A percentile compares a stretch with the other conserved stretches of the same genome.
Conservation (phyloP, 2,888 invertebrate genomes). For the Orgyia antiqua region DNA sequence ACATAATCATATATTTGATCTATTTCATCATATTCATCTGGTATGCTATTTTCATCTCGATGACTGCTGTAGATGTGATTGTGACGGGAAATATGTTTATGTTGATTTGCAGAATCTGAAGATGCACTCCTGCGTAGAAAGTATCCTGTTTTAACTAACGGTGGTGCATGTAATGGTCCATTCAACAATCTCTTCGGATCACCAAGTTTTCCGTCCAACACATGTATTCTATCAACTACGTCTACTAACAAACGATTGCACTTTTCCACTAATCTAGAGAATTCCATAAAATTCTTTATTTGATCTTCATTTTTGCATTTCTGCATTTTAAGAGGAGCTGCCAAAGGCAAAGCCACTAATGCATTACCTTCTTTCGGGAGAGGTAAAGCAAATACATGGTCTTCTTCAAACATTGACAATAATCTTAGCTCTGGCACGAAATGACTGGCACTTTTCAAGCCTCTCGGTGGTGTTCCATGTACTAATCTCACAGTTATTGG, state of each 20-base stretch:
- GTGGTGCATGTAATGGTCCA: slow-evolving; percentile 60
- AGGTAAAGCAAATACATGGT: slow-evolving; percentile 90
- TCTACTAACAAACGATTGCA: slow-evolving; percentile 85
- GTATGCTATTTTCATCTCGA: slow-evolving; percentile 81
- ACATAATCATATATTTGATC: slow-evolving; percentile 98
- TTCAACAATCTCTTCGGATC: slow-evolving; percentile 76
- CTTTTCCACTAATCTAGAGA: slow-evolving; percentile 87
- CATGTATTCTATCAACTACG: slow-evolving; percentile 89
- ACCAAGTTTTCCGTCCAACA: slow-evolving; percentile 88
- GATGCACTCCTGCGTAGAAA: slow-evolving; percentile 87
- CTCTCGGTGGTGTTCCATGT: slow-evolving; percentile 92
- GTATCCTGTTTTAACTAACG: slow-evolving; percentile 80
- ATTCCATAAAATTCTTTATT: slow-evolving; percentile 85
- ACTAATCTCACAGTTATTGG: slow-evolving; percentile 95
- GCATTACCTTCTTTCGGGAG: slow-evolving; percentile 88
- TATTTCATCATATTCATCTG: slow-evolving; percentile 95
- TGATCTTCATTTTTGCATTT: slow-evolving; percentile 90
- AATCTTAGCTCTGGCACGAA: slow-evolving; percentile 91
- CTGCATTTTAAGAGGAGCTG: slow-evolving; percentile 91
- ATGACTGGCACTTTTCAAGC: slow-evolving; percentile 87
- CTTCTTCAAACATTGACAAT: slow-evolving; percentile 91
- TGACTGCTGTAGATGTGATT: slow-evolving; percentile 76
- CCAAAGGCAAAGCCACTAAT: slow-evolving; percentile 89
- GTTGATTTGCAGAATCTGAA: slow-evolving; percentile 83
- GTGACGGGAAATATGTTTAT: slow-evolving; percentile 70